Evolutionary conservation across 1,140 invertebrate genomes (phyloP).

Genomic region (Schlechtendalia chinensis): DNA sequence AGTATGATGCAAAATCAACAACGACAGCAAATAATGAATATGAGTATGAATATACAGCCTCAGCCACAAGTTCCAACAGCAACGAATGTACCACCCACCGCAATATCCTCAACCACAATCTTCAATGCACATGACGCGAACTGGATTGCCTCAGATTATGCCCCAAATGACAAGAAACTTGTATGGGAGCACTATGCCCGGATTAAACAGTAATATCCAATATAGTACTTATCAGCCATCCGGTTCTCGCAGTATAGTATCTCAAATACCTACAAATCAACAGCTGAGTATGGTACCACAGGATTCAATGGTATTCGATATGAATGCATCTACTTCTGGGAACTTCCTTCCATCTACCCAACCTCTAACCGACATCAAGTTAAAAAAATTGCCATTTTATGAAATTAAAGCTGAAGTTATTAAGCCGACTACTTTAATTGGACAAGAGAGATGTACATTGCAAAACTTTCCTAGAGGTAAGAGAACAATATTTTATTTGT

Average conservation of each 20-base stretch:
- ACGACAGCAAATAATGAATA: background rate
- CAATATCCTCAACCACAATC: conserved; percentile 15
- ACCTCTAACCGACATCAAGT: conserved; percentile 76
- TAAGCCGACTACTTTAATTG: conserved; percentile 77
- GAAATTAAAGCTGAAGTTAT: conserved; percentile 83
- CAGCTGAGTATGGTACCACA: background rate
- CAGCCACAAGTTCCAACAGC: background rate
- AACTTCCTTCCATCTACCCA: background rate
- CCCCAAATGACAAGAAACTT: conserved; percentile 25
- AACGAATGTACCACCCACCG: background rate
- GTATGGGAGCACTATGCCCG: background rate
- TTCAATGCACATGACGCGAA: conserved; percentile 13
- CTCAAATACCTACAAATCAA: conserved; percentile 58
- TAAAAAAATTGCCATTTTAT: conserved; percentile 90
- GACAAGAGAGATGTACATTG: background rate
- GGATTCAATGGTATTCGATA: background rate
- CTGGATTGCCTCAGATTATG: conserved; percentile 15
- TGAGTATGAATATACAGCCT: background rate
- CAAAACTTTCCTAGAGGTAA: conserved; percentile 3
- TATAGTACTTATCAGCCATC: conserved; percentile 4
- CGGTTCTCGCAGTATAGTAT: conserved; percentile 31
- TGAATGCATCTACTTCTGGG: background rate
- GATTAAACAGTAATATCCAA: background rate
- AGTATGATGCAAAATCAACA: conserved; percentile 1
- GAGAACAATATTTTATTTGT: background rate